Base-by-base conservation (phyloP, 2,113 vertebrate species). In the Lepus americanus region DNA sequence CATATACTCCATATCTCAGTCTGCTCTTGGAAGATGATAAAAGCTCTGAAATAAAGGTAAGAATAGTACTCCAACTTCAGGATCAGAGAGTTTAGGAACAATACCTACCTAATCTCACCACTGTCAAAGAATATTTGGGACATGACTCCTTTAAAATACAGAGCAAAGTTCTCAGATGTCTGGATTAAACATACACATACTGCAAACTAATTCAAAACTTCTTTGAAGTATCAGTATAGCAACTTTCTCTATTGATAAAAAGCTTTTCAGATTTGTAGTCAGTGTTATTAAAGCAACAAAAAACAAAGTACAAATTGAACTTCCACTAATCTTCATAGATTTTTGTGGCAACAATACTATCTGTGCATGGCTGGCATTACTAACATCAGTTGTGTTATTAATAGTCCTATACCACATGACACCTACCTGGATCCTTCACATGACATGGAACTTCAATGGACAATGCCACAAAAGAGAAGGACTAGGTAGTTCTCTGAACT, bases 261-360 rank as follows among this genome's bases (percentile, higher is more conserved):
- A 91, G 13, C 10, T 82, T 64, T 85, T 63, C 33, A 94, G 49
- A 90, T 64, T 69, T 77, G 12, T 14, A 66, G 10, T 67, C 61
- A 39, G 20, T 67, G 64, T 66, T 64, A 72, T n/a, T 36, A 72
- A 91, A 31, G 29, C 9, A 7, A 70, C 89, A 31, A 9, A 69
- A 90, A 93, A 77, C 9, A 63, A 49, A 89, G 69, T 14, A 77
- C 76, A 87, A 92, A 89, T 70, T 83, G 27, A 80, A 80, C 17
- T 27, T 69, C 44, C 55, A 90, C 78, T 92, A 77, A 86, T 0
- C 59, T 89, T 51, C n/a, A n/a, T 51, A 72, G 19, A 88, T 63
- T 92, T 44, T 88, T 49, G 19, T 89, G 33, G 25, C 95, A 92
- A 74, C 17, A 91, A n/a, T 82, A 78, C 33, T 44, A 23, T 92